Conservation (phyloP, 2,888 invertebrate species). For the Heliothis peltigera region DNA sequence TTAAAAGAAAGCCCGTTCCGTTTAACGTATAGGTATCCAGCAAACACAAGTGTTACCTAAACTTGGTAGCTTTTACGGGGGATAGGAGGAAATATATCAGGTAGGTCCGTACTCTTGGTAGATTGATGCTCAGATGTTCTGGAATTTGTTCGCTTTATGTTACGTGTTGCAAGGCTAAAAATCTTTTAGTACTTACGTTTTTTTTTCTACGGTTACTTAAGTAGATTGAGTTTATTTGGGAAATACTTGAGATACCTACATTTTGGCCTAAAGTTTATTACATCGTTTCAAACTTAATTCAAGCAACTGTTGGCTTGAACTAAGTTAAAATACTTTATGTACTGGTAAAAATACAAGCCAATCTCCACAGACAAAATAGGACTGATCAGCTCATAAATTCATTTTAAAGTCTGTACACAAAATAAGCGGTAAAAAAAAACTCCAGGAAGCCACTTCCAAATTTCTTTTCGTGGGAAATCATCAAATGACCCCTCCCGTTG, state of each 20-base stretch:
- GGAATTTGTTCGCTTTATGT: constrained; percentile 48
- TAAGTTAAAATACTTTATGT: background rate
- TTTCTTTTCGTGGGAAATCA: too few species aligned
- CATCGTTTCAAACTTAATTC: background rate
- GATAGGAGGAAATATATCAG: constrained; percentile 52
- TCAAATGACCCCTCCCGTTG: too few species aligned
- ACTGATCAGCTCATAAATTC: too few species aligned
- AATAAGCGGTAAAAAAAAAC: too few species aligned
- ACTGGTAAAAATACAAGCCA: too few species aligned
- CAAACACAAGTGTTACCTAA: constrained; percentile 44
- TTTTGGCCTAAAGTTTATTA: background rate
- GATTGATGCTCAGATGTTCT: constrained; percentile 53
- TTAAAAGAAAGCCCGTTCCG: constrained; percentile 29
- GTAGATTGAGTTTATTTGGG: constrained; percentile 5
- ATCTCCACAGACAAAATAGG: too few species aligned
- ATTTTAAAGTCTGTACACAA: too few species aligned
- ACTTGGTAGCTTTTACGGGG: constrained; percentile 39
- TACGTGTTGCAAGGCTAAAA: constrained; percentile 28
- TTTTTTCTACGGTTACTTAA: constrained; percentile 21
- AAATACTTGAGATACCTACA: background rate
- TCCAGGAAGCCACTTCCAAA: too few species aligned
- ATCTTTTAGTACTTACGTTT: constrained; percentile 7
- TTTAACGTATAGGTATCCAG: constrained; percentile 35
- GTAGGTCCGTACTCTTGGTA: constrained; percentile 33
- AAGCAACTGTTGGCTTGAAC: background rate